These are phyloP conservation scores for Serripes groenlandicus DNA, from an alignment of 2,888 invertebrate genomes.

Conservation along the genomic window DNA sequence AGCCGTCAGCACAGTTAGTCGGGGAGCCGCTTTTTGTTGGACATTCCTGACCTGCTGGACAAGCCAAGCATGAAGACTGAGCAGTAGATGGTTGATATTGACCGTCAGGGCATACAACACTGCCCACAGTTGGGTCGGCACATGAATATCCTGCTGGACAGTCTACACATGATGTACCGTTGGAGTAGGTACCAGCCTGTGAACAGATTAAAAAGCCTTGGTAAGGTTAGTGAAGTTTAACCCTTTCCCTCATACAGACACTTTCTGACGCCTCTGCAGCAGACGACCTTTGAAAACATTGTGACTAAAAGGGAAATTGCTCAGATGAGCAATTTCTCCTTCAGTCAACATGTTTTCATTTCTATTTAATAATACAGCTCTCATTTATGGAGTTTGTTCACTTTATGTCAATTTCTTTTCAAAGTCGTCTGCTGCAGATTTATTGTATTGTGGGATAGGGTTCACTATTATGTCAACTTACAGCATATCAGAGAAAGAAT, in stretches of 20 bases:
- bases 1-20: slow-evolving; percentile 79
- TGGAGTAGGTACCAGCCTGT: slow-evolving; percentile 82
- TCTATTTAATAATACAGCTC: too few relatives aligned
- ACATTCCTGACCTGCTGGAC: slow-evolving; percentile 81
- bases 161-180: slow-evolving; percentile 75
- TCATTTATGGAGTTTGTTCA: too few relatives aligned
- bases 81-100: slow-evolving; percentile 79
- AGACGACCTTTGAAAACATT: not conserved
- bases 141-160: slow-evolving; percentile 82
- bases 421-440: too few relatives aligned
- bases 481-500: too few relatives aligned
- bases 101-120: slow-evolving; percentile 79
- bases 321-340: not conserved
- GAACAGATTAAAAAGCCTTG: too few relatives aligned
- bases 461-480: too few relatives aligned
- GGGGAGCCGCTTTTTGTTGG: slow-evolving; percentile 69
- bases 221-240: not conserved
- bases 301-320: not conserved
- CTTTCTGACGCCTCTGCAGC: not conserved
- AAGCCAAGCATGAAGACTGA: slow-evolving; percentile 80
- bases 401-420: too few relatives aligned
- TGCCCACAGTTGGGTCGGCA: slow-evolving; percentile 75
- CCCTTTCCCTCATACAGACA: not conserved
- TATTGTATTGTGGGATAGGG: too few relatives aligned
- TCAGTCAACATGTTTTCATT: not conserved